Conservation (phyloP, 2,113 vertebrate species). For the Oreotrochilus melanogaster region DNA sequence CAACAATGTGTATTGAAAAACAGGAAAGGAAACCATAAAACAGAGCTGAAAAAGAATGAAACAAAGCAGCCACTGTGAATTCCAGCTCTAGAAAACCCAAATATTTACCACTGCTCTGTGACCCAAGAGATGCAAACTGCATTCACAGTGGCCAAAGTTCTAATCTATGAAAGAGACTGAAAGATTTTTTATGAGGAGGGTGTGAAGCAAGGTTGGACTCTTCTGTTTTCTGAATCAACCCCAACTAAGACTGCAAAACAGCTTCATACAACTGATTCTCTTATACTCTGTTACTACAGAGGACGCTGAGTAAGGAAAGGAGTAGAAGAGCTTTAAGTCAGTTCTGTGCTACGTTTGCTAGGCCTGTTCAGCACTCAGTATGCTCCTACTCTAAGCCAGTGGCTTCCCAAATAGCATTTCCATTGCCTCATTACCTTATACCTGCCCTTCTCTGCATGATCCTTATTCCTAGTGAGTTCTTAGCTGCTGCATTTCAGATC, state of each 20-base stretch:
- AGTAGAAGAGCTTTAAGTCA: not conserved
- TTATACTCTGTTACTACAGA: not conserved
- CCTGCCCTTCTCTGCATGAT: not conserved
- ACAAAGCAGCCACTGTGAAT: not conserved
- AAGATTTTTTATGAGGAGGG: not conserved
- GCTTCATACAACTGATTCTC: not conserved
- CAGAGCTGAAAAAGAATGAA: not conserved
- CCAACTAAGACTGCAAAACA: not conserved
- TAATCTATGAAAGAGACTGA: not conserved
- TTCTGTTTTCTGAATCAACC: not conserved
- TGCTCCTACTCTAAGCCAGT: not conserved
- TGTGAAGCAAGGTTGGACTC: not conserved
- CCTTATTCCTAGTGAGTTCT: not conserved
- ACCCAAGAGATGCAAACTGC: not conserved
- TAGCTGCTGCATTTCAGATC: not conserved
- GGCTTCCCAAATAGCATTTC: not conserved
- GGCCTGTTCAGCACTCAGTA: not conserved
- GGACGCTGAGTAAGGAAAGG: not conserved
- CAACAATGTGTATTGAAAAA: not conserved
- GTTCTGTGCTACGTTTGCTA: not conserved
- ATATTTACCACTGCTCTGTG: not conserved
- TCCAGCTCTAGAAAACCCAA: not conserved
- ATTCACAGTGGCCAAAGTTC: rapidly evolving
- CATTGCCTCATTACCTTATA: not conserved
- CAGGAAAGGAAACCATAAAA: not conserved